Base-by-base conservation (phyloP, 2,113 vertebrate species). In the Calidris pygmaea region DNA sequence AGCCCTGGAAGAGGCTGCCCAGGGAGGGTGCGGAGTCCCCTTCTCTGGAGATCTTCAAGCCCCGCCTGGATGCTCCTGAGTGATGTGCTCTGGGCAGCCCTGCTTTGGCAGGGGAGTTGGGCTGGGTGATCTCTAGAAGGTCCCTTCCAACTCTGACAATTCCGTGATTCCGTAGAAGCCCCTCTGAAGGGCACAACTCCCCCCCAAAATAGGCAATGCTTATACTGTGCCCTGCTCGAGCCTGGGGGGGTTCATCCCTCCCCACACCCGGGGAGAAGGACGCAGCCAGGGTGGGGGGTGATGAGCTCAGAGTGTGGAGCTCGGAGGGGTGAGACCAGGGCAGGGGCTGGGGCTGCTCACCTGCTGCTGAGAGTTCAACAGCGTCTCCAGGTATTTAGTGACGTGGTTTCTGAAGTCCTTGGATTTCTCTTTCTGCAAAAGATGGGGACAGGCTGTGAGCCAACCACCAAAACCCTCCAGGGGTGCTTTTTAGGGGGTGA, bases 341-440 rank as follows among this genome's bases (percentile, higher is more conserved):
- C 20, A 41, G 34, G 55, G 18, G 21, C 27, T 16, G 10, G 14
- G 18, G 60, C 23, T 5, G 78, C 98, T 98, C 98, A 99, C 99
- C 98, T 99, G 99, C 45, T 99, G 99, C 98, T 99, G 99, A 53
- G 99, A 99, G 94, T 98, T 98, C 13, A 99, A 77, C 55, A 99
- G 95, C 2, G 97, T 98, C 97, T 99, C 99, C 94, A 99, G 96
- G 96, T 99, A 99, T 83, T 98, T 99, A 12, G 99, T 98, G 80
- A 99, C 98, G 1, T 99, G 98, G 91, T 95, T 98, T 96, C 98
- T 99, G 97, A 99, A 99, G 97, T 99, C 99, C 96, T 98, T 99
- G 59, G 99, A 98, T 97, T 99, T 99, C 96, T 99, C 99, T 97
- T 98, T 99, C 99, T 99, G 98, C 68, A 96, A 71, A 71, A 96